Conservation (phyloP, 2,797 vertebrate genomes). For the Cyprinodon diabolis region DNA sequence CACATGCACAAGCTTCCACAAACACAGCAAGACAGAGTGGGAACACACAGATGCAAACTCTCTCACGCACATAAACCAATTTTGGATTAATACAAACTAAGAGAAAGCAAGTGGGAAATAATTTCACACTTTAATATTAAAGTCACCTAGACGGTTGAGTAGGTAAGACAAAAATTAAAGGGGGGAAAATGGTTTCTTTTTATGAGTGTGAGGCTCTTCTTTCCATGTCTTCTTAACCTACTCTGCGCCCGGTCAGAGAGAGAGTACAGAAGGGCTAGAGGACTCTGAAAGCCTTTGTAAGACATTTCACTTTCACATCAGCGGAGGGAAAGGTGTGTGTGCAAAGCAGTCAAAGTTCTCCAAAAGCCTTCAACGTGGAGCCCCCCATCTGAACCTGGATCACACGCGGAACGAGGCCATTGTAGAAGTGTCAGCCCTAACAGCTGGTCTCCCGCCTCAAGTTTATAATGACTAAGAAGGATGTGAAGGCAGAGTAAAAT, state of each 20-base stretch:
- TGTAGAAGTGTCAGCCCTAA: slow-evolving; percentile 48
- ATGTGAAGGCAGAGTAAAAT: slow-evolving; percentile 42
- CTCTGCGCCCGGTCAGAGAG: slow-evolving; percentile 10
- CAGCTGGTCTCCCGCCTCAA: slow-evolving; percentile 50
- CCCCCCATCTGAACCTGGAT: slow-evolving; percentile 27
- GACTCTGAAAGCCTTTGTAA: slow-evolving; percentile 42
- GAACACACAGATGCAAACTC: slow-evolving; percentile 25
- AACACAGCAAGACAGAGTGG: neutral
- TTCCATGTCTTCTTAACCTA: slow-evolving; percentile 26
- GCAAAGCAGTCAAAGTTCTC: slow-evolving; percentile 30
- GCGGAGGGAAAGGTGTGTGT: slow-evolving; percentile 25
- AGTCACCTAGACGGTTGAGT: slow-evolving; percentile 32
- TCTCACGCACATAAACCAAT: slow-evolving; percentile 28
- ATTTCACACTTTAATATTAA: neutral
- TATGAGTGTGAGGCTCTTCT: slow-evolving; percentile 16
- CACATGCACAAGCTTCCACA: slow-evolving; percentile 12
- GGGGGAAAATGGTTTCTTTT: slow-evolving; percentile 21
- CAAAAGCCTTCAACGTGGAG: slow-evolving; percentile 42
- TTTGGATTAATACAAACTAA: slow-evolving; percentile 40
- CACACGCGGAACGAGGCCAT: slow-evolving; percentile 25
- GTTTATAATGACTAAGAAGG: slow-evolving; percentile 61
- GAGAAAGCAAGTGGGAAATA: slow-evolving; percentile 24
- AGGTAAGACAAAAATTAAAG: slow-evolving; percentile 41
- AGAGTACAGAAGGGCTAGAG: slow-evolving; percentile 15
- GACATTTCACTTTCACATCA: slow-evolving; percentile 59